Conservation (phyloP, 2,888 invertebrate species). For the Aleiodes alternator region DNA sequence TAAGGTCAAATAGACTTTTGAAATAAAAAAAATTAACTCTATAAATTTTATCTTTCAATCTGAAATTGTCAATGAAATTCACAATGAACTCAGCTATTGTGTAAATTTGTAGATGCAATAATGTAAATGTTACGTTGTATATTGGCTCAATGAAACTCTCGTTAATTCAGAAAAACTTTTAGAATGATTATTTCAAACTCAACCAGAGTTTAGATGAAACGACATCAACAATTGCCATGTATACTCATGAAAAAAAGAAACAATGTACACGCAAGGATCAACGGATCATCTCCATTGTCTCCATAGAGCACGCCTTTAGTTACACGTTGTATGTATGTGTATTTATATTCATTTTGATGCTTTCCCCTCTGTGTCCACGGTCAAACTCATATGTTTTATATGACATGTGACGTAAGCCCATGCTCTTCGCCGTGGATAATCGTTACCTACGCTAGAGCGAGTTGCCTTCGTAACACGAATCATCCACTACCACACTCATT, state of each 20-base stretch:
- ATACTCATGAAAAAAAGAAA: conserved; percentile 47
- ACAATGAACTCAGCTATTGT: no score
- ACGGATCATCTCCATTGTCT: conserved; percentile 67
- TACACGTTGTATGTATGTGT: conserved; percentile 24
- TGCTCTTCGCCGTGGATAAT: conserved; percentile 59
- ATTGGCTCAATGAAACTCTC: conserved; percentile 15
- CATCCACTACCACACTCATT: conserved; percentile 49
- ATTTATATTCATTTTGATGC: conserved; percentile 47
- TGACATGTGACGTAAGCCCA: conserved; percentile 66
- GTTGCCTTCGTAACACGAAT: conserved; percentile 52
- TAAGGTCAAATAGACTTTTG: no score
- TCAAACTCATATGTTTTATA: conserved; percentile 63
- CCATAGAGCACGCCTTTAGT: conserved; percentile 68
- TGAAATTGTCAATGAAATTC: no score
- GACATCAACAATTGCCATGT: conserved; percentile 35
- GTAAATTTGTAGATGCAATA: no score
- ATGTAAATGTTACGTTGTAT: neutral
- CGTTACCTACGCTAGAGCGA: conserved; percentile 63
- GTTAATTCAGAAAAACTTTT: conserved; percentile 4
- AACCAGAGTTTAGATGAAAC: conserved; percentile 40
- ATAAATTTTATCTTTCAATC: no score
- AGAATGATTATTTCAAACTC: conserved; percentile 34
- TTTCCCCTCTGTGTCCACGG: conserved; percentile 73
- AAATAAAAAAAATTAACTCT: no score
- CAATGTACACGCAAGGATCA: conserved; percentile 53